Evolutionary conservation across 2,113 vertebrate genomes (phyloP), one percentile per base, ranked within the genome.

Genomic region (Athene cunicularia): DNA sequence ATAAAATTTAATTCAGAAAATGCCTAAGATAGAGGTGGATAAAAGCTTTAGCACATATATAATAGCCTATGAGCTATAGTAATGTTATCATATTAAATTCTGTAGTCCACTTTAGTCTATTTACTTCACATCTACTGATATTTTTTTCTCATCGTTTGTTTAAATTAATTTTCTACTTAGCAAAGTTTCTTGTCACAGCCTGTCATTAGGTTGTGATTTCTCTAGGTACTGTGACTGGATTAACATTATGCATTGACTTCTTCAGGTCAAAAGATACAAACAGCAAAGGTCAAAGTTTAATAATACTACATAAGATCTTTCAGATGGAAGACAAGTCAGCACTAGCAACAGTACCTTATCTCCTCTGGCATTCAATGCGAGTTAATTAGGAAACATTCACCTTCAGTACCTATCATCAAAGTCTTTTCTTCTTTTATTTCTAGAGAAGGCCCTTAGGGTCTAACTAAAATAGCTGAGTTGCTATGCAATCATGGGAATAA

Each of bases 311-410:
- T 49, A 49, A 72, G 50, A 76, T 83, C 75, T 68, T 92, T 75
- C 33, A 74, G 87, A 16, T 77, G 50, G 58, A 92, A 52, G 55
- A 79, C 82, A 88, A 91, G 47, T 86, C 91, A 83, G 39, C 37
- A 45, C 37, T 53, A 45, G 67, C 50, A 76, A 17, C 23, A 56
- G 43, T 82, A 59, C 47, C 45, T 95, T 92, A 92, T 95, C 71
- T 97, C 73, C 60, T 50, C 64, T 93, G 85, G 88, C 72, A 80
- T 76, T 93, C 90, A 86, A 9, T 88, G 24, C 5, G 14, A 91
- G 72, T 95, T 95, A 95, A 93, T 93, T 96, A 92, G 83, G 55
- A 96, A 95, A 67, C 18, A 41, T 75, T 95, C 82, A 72, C 60
- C 70, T 73, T 89, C 67, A 85, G 56, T 91, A 74, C 49, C 80